Evolutionary conservation across 1,140 invertebrate species (phyloP), one percentile per base, ranked within the genome.

Genomic region (Brachionus calyciflorus): DNA sequence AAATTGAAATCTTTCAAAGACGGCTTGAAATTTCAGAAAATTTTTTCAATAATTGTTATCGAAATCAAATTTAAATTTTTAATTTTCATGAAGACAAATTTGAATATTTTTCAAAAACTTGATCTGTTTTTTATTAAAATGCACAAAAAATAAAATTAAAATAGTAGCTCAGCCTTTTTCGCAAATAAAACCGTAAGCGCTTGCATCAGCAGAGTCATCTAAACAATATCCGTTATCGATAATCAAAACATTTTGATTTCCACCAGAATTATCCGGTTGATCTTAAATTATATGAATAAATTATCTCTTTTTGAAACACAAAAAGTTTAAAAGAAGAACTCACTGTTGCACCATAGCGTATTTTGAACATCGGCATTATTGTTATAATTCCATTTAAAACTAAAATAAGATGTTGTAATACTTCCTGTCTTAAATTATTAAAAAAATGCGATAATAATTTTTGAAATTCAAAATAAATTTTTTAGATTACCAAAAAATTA

Each of bases 401-500:
- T 17, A 33, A 21, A 30, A 2, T 21, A 3, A 28, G 53, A 19
- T 33, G 14, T 17, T 21, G 30, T 37, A 37, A 10, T 37, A 37
- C 30, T 60, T 6, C 51, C 51, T 12, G 37, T 7, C 55, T 60
- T 7, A 12, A 4, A 37, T 37, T 37, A 5, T 19, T 17, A 21
- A 37, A 60, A 40, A 57, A 30, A 19, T 40, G 30, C 26, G 6
- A 7, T 12, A 12, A 28, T n/a, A n/a, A n/a, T n/a, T n/a, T n/a
- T n/a, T n/a, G n/a, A n/a, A n/a, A n/a, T n/a, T n/a, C n/a, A n/a
- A n/a, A n/a, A n/a, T n/a, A n/a, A n/a, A n/a, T n/a, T n/a, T n/a
- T n/a, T n/a, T n/a, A n/a, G n/a, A n/a, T n/a, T 60, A 60, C 55
- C 55, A 60, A 10, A 60, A 33, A 60, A 33, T 60, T 9, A 28